phyloP scores from a whole-genome alignment of 2,888 invertebrate genomes.

The Synergus itoensis region DNA sequence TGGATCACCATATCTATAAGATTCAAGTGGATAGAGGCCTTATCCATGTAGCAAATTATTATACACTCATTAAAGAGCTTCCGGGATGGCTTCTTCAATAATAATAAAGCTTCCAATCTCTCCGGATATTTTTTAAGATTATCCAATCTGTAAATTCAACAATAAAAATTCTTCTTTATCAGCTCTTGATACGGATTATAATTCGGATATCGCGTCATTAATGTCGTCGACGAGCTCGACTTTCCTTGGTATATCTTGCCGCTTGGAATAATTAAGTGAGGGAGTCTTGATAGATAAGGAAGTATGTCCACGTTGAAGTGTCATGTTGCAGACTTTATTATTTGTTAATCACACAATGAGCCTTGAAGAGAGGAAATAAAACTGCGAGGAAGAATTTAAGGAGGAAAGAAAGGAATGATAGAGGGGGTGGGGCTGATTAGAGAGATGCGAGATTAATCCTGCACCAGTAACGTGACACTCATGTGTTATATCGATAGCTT shows the following conservation, averaged over 20 bases:
- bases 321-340: slow-evolving; percentile 62
- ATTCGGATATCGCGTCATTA: slow-evolving; percentile 31
- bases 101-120: too few species aligned
- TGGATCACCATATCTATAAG: too few species aligned
- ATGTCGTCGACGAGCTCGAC: slow-evolving; percentile 49
- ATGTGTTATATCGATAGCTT: slow-evolving; percentile 51
- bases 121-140: too few species aligned
- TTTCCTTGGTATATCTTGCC: slow-evolving; percentile 52
- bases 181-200: neutral
- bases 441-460: neutral
- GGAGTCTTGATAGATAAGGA: slow-evolving; percentile 57
- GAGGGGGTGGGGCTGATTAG: neutral
- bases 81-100: too few species aligned
- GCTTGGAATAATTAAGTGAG: slow-evolving; percentile 57
- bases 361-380: slow-evolving; percentile 34
- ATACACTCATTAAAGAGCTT: too few species aligned
- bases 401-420: neutral
- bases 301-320: slow-evolving; percentile 48
- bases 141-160: too few species aligned
- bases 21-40: too few species aligned
- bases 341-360: slow-evolving; percentile 64
- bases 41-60: too few species aligned
- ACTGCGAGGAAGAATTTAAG: slow-evolving; percentile 30
- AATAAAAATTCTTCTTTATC: neutral
- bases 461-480: slow-evolving; percentile 52